A percentile compares a stretch with the other conserved stretches of the same genome.
Conservation (phyloP, 1,140 invertebrate species). For the Drosophila setifemur region DNA sequence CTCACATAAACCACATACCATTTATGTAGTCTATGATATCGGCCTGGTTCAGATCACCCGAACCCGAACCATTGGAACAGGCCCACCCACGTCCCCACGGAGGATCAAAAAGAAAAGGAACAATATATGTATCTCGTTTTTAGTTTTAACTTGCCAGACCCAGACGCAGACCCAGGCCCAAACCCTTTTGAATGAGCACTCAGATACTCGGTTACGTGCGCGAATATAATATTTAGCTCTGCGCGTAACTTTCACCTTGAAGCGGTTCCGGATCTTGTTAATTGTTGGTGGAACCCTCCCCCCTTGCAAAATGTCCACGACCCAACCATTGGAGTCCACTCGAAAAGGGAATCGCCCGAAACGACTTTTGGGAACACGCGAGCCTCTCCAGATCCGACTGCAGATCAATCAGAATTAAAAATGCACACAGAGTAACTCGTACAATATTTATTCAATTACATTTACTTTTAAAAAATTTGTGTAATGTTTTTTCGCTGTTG, state of each 20-base stretch:
- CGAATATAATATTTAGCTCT: background rate
- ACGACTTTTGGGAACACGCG: background rate
- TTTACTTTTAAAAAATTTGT: slow-evolving; percentile 66
- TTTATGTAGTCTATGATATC: slow-evolving; percentile 18
- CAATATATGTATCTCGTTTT: slow-evolving; percentile 73
- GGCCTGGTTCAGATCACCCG: slow-evolving; percentile 9
- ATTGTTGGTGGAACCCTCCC: slow-evolving; percentile 62
- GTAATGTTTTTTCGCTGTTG: slow-evolving; percentile 68
- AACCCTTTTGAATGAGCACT: slow-evolving; percentile 32
- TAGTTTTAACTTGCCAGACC: slow-evolving; percentile 76
- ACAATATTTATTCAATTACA: slow-evolving; percentile 78
- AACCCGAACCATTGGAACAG: background rate
- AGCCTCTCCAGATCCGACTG: slow-evolving; percentile 7
- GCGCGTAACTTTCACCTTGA: slow-evolving; percentile 40
- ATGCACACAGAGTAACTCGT: slow-evolving; percentile 57
- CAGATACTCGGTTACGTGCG: slow-evolving; percentile 34
- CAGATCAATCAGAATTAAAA: slow-evolving; percentile 30
- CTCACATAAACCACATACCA: slow-evolving; percentile 11
- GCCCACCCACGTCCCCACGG: slow-evolving; percentile 1
- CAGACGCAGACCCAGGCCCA: too few species aligned
- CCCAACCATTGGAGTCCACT: slow-evolving; percentile 23
- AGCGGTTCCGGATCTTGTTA: slow-evolving; percentile 70
- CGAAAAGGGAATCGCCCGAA: slow-evolving; percentile 1
- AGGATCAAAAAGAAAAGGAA: slow-evolving; percentile 18
- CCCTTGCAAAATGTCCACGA: slow-evolving; percentile 3